phyloP scores from a whole-genome alignment of 2,113 vertebrate species.

The Agapornis roseicollis region DNA sequence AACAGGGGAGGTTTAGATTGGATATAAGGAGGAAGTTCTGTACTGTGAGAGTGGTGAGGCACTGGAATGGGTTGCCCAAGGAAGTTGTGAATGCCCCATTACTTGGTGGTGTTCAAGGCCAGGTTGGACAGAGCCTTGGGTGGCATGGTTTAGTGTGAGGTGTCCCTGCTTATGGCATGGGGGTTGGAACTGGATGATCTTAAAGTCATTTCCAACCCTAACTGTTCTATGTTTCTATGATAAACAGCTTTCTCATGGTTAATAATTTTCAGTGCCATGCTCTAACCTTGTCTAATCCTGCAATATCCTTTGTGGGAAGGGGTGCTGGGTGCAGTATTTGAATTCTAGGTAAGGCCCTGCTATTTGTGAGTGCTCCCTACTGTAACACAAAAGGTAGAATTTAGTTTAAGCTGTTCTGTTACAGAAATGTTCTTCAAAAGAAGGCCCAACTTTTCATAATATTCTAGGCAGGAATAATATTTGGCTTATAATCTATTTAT shows the following conservation, averaged over 20 bases:
- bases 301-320: background rate
- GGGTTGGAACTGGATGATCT: too few species aligned
- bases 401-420: background rate
- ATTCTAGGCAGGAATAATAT: background rate
- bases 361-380: background rate
- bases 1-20: too few species aligned
- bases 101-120: too few species aligned
- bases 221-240: too few species aligned
- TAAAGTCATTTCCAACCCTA: too few species aligned
- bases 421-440: slow-evolving; percentile 2
- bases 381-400: background rate
- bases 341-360: background rate
- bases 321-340: background rate
- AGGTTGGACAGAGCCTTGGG: too few species aligned
- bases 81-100: too few species aligned
- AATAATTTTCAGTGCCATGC: background rate
- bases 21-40: too few species aligned
- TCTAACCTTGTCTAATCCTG: background rate
- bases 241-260: background rate
- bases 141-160: too few species aligned
- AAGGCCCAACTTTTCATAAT: background rate
- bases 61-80: too few species aligned
- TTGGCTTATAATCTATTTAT: background rate
- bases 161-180: too few species aligned
- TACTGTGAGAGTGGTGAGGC: too few species aligned